Evolutionary conservation across 2,797 vertebrate species (phyloP), one percentile per base, ranked within the genome.

Genomic region (Coreius guichenoti): DNA sequence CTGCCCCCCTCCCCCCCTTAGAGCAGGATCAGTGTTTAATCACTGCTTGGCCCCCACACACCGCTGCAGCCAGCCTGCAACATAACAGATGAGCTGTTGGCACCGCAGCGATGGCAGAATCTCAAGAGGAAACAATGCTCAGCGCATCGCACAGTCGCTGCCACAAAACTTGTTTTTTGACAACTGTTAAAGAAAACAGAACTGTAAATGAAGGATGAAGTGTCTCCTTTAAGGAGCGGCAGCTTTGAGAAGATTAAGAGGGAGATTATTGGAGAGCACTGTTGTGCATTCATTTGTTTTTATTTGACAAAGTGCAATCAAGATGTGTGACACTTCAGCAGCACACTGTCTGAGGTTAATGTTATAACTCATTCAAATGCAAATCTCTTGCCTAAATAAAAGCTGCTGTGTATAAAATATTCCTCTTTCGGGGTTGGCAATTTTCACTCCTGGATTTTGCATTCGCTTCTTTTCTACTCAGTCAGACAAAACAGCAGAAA

Each of bases 21-120:
- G 33, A 81, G 80, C 72, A 56, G 83, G 88, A 87, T 85, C 76
- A 74, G 67, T 83, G 83, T 88, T 89, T 90, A 90, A 89, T 90
- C 89, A 87, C 84, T 85, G 82, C 75, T 75, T 84, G 73, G 69
- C 77, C 85, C 78, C 31, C 61, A 67, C 58, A 75, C 69, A 58
- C 67, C 29, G n/a, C 69, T 47, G 56, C n/a, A 80, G 47, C 69
- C 87, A 47, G 58, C 68, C 72, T 74, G 77, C 69, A 80, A 76
- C 83, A 70, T 90, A 87, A 89, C 72, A 79, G 85, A 89, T 88
- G 89, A 86, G 88, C 79, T 78, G 58, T 72, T 84, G 86, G 85
- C 80, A 51, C 81, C 19, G n/a, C 31, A 29, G 23, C 58, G 63
- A 76, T 68, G 61, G 33, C 73, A 51, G 16, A 67, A 58, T 83